A percentile compares a stretch with the other conserved stretches of the same genome.
These are phyloP conservation scores for Caenorhabditis japonica DNA, from an alignment of 2,888 invertebrate species.

Conservation along the genomic window DNA sequence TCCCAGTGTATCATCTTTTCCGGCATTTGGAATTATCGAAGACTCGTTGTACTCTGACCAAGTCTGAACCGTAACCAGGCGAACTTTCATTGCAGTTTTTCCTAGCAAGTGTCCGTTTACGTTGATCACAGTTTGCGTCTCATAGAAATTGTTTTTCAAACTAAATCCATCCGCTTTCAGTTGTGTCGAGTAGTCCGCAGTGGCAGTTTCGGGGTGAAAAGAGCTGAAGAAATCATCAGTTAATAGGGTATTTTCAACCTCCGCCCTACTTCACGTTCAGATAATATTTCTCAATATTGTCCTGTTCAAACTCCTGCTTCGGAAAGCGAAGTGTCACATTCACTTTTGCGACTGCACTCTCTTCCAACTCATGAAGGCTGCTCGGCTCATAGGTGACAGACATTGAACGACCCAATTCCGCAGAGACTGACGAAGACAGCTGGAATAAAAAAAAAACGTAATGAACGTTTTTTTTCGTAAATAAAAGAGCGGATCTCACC, in stretches of 20 bases:
- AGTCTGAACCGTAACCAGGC: conserved; percentile 44
- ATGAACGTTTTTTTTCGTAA: too few relatives aligned
- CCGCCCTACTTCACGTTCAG: conserved; percentile 34
- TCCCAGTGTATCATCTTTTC: background rate
- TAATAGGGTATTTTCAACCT: background rate
- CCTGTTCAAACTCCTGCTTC: conserved; percentile 25
- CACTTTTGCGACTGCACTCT: conserved; percentile 19
- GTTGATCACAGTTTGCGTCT: conserved; percentile 55
- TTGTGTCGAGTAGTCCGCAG: conserved; percentile 2
- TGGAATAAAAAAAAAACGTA: conserved; percentile 30
- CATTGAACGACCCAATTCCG: conserved; percentile 45
- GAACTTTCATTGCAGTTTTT: conserved; percentile 63
- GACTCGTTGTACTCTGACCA: conserved; percentile 11
- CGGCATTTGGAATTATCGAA: background rate
- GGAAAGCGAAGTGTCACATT: conserved; percentile 44
- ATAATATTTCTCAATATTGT: conserved; percentile 32
- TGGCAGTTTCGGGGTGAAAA: conserved; percentile 48
- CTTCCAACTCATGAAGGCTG: conserved; percentile 37
- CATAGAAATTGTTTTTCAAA: conserved; percentile 19
- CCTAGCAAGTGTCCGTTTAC: conserved; percentile 63
- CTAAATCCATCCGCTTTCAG: conserved; percentile 21
- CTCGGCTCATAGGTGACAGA: conserved; percentile 23
- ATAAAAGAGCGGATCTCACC: conserved; percentile 15
- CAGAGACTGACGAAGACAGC: conserved; percentile 31
- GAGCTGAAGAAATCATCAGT: conserved; percentile 28